Evolutionary conservation across 1,140 invertebrate species (phyloP).

Genomic region (Anthonomus grandis): DNA sequence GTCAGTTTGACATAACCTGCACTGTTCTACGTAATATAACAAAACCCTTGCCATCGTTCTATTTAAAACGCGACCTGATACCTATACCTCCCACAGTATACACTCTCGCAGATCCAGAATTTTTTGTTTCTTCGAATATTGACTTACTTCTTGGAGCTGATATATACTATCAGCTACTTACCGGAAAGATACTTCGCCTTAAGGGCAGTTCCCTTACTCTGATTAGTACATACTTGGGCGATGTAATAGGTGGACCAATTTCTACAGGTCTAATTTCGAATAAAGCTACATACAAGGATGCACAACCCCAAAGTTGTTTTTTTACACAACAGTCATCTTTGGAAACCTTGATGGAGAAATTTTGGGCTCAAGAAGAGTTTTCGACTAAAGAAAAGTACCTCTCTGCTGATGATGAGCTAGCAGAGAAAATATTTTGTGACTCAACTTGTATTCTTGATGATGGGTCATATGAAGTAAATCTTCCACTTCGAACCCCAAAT

Average conservation of each 20-base stretch:
- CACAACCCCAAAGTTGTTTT: neutral
- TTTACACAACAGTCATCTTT: neutral
- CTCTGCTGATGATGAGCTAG: no score
- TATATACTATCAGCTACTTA: neutral
- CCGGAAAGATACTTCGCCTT: neutral
- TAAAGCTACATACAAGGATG: no score
- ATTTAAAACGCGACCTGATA: neutral
- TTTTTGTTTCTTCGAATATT: neutral
- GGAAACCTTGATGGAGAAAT: slow-evolving; percentile 4
- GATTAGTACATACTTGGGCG: neutral
- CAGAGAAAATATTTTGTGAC: no score
- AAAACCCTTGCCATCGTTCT: neutral
- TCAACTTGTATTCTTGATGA: no score
- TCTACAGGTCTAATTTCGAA: neutral
- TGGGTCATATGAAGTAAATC: no score
- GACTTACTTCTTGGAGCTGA: slow-evolving; percentile 15
- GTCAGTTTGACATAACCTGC: neutral
- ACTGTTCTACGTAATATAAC: neutral
- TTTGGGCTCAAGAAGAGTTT: slow-evolving; percentile 6
- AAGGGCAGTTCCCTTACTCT: neutral
- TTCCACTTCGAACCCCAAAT: no score
- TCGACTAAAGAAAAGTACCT: neutral
- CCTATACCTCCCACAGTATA: slow-evolving; percentile 2
- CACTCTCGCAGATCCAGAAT: slow-evolving; percentile 1
- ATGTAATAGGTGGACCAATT: neutral